Evolutionary conservation across 2,797 vertebrate species (phyloP).

Genomic region (Buceros bicornis): DNA sequence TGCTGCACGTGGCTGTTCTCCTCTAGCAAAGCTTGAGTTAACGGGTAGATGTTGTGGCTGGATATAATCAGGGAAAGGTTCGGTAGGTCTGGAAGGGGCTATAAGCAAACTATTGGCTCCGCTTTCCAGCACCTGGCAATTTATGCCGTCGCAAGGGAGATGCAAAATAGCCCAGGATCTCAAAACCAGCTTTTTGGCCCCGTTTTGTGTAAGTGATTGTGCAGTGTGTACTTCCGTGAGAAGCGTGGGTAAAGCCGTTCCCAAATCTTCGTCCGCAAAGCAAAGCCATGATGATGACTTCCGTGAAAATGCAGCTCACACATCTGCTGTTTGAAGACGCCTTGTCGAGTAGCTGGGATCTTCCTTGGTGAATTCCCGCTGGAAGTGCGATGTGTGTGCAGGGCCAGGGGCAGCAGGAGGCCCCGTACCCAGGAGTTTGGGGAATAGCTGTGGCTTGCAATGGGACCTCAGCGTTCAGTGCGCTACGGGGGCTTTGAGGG

Average conservation of each 20-base stretch:
- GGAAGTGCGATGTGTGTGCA: background rate
- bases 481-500: too few species aligned
- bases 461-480: too few species aligned
- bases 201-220: background rate
- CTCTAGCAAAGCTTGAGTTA: background rate
- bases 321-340: background rate
- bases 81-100: background rate
- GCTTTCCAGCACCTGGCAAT: accelerated
- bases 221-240: background rate
- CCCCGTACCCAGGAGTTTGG: background rate
- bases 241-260: too few species aligned
- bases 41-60: background rate
- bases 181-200: background rate
- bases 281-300: too few species aligned
- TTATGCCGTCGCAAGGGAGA: background rate
- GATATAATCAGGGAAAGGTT: background rate
- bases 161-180: background rate
- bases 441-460: too few species aligned
- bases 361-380: background rate
- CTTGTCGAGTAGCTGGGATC: background rate
- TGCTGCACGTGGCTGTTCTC: background rate
- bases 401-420: background rate
- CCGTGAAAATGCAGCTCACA: background rate
- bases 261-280: too few species aligned
- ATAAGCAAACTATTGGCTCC: accelerated